Base-by-base conservation (phyloP, 2,113 vertebrate species). In the Piprites chloris region DNA sequence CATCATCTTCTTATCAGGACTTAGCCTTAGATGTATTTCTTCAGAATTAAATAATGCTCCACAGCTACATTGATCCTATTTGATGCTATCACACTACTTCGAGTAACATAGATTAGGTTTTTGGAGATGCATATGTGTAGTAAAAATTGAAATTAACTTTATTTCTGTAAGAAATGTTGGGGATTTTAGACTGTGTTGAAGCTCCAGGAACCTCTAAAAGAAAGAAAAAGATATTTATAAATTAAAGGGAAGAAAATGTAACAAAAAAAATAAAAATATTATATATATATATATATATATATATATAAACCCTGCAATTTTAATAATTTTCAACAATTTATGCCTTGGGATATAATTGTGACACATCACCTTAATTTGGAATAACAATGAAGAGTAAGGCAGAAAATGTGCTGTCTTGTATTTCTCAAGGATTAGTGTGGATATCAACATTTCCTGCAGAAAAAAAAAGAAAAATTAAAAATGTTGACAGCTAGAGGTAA, bases 401-500 rank as follows among this genome's bases (percentile, higher is more conserved):
- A 74, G 42, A 81, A 84, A 92, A 47, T 6, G 3, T 52, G 4
- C 33, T 81, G 30, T 20, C 18, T 59, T 67, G 5, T 80, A 22
- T 88, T 92, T 94, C 90, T 91, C 41, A 49, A 83, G 12, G 28
- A 23, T 78, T 85, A 44, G 5, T 76, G 75, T 62, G 53, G 62
- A 28, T 91, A 49, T 62, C 77, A 80, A 90, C 9, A 59, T 62
- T 93, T 90, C 52, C 61, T 89, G 39, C 39, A 87, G 33, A 80
- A 72, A 87, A 24, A 19, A 90, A 65, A 65, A 50, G 26, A 50
- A 67, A 92, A 81, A 81, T 83, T 86, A 6, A 87, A 96, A 84
- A 65, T 52, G 16, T 59, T 95, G 83, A 80, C 68, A 90, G 27
- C 42, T 63, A 81, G 53, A 78, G 16, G 47, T 68, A 90, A 72